Conservation (phyloP, 2,797 vertebrate species). For the Nannoperca australis region DNA sequence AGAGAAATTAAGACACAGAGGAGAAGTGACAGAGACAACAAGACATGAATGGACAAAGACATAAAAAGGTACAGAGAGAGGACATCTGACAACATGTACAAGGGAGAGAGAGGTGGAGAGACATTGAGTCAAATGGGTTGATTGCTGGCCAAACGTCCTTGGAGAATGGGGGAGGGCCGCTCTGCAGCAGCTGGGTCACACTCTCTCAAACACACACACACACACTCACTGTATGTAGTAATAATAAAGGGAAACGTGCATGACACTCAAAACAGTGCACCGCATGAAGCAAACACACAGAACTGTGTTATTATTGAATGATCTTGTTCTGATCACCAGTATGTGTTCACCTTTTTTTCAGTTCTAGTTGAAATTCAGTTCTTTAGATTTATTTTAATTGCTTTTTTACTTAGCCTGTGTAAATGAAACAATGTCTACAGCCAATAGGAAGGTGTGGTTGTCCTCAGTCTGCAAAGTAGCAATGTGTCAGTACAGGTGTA, state of each 20-base stretch:
- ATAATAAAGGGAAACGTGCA: neutral
- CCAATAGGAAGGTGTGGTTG: neutral
- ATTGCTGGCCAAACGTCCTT: slow-evolving; percentile 34
- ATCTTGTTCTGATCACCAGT: neutral
- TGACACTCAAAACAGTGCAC: neutral
- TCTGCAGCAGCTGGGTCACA: slow-evolving; percentile 40
- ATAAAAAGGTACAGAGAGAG: neutral
- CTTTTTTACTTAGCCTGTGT: neutral
- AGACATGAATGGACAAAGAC: neutral
- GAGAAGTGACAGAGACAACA: neutral
- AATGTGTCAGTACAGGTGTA: neutral
- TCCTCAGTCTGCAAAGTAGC: neutral
- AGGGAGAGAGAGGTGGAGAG: neutral
- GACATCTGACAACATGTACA: neutral
- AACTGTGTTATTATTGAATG: neutral
- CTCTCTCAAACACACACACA: slow-evolving; percentile 12
- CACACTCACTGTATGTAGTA: neutral
- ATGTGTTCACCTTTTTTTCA: too few species aligned
- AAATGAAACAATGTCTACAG: neutral
- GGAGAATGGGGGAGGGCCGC: slow-evolving; percentile 27
- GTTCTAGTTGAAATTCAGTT: too few species aligned
- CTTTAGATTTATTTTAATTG: too few species aligned
- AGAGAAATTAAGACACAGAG: neutral
- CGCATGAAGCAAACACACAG: neutral
- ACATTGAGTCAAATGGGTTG: slow-evolving; percentile 3